Conservation (phyloP, 2,113 vertebrate species). For the Xiphophorus maculatus region DNA sequence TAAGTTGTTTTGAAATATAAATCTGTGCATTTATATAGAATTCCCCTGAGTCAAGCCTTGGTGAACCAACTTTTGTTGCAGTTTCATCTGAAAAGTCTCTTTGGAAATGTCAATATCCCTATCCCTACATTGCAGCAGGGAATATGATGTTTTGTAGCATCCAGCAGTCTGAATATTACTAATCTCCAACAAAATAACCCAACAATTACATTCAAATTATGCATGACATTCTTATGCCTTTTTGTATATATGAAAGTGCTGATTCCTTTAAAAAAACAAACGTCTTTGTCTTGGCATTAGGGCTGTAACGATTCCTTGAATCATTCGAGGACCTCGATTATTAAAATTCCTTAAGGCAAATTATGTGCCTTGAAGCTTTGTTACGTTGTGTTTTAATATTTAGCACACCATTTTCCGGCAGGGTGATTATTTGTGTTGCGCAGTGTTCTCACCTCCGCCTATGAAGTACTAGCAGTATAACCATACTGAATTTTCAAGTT, state of each 20-base stretch:
- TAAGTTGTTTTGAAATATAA: too few relatives aligned
- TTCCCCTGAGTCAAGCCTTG: neutral
- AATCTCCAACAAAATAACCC: constrained; percentile 52
- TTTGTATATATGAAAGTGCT: constrained; percentile 10
- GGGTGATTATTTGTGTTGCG: too few relatives aligned
- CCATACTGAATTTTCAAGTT: too few relatives aligned
- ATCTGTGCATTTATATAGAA: neutral
- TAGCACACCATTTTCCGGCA: too few relatives aligned
- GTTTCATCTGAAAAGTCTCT: neutral
- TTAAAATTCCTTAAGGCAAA: too few relatives aligned
- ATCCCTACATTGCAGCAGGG: constrained; percentile 42
- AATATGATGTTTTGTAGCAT: constrained; percentile 55
- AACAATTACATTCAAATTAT: constrained; percentile 73
- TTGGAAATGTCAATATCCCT: too few relatives aligned
- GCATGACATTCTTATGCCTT: constrained; percentile 47
- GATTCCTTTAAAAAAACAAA: constrained; percentile 36
- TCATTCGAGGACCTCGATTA: too few relatives aligned
- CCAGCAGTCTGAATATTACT: constrained; percentile 45
- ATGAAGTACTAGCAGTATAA: too few relatives aligned
- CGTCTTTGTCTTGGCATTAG: constrained; percentile 33
- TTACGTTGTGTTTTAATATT: too few relatives aligned
- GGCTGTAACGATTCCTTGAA: neutral
- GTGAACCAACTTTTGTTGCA: neutral
- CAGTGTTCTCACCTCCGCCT: too few relatives aligned
- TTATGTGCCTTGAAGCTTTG: too few relatives aligned